Conservation (phyloP, 1,140 invertebrate species). For the Apis cerana region DNA sequence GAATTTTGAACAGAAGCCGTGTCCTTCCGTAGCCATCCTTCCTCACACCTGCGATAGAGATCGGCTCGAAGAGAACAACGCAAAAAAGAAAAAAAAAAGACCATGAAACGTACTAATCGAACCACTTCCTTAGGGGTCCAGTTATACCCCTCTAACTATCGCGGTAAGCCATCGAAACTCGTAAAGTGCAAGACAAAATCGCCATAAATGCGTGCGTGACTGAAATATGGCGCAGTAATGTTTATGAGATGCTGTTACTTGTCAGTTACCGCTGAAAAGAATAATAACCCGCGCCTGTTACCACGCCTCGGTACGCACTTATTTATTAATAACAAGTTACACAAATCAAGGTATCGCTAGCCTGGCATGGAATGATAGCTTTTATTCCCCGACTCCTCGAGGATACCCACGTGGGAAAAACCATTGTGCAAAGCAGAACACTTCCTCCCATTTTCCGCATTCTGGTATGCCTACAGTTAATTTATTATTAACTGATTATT, state of each 20-base stretch:
- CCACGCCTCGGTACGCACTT: conserved; percentile 46
- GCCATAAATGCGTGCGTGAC: conserved; percentile 63
- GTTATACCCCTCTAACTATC: conserved; percentile 24
- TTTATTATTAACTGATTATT: not conserved
- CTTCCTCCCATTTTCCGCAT: conserved; percentile 38
- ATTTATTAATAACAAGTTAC: conserved; percentile 62
- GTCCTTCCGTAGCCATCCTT: not conserved
- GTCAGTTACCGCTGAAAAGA: conserved; percentile 58
- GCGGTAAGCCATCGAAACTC: conserved; percentile 37
- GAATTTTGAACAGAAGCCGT: too few species aligned
- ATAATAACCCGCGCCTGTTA: conserved; percentile 51
- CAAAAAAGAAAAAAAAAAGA: not conserved
- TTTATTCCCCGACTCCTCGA: conserved; percentile 21
- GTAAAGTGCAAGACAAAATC: conserved; percentile 59
- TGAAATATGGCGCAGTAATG: conserved; percentile 64
- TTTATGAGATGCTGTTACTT: conserved; percentile 67
- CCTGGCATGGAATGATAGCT: conserved; percentile 31
- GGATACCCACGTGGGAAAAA: conserved; percentile 26
- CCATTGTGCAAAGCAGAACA: conserved; percentile 6
- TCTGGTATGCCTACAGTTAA: conserved; percentile 12
- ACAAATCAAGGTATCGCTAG: conserved; percentile 53
- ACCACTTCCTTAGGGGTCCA: conserved; percentile 48
- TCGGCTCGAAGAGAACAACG: not conserved
- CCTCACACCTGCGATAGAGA: too few species aligned
- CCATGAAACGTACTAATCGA: conserved; percentile 58